Evolutionary conservation across 2,888 invertebrate species (phyloP), one percentile per base, ranked within the genome.

Genomic region (Neocrepidodera transversa): DNA sequence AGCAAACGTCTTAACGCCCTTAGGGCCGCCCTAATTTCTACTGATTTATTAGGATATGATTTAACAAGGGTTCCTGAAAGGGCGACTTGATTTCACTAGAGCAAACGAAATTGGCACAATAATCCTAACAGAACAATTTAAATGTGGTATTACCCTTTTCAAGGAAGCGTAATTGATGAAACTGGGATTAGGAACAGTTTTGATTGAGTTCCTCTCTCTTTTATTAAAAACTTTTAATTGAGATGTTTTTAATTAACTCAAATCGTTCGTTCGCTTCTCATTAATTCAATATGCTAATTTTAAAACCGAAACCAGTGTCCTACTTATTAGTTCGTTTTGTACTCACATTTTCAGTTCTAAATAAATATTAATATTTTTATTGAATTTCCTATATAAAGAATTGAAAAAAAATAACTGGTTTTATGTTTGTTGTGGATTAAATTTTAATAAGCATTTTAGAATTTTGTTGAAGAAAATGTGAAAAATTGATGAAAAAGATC

Each of bases 41-140:
- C 35, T 56, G 56, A 56, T 56, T 56, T 56, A 56, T 56, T 42
- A 42, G 56, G 49, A 56, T 50, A 50, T 50, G 35, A 50, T 50
- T 50, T 50, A 50, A 40, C 50, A 38, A 50, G 50, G 38, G 38
- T 50, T 26, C 26, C 36, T 16, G 50, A 50, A 50, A 50, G 50
- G 50, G 38, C 16, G 50, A 38, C 50, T 50, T 26, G 50, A 38
- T 50, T 50, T 50, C 28, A 38, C 50, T 38, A n/a, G 38, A 26
- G 28, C 36, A 23, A 38, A 38, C 38, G 38, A 38, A 50, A 50
- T 50, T 50, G 50, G 38, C 16, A 26, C 50, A 38, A 50, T 50
- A 50, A 50, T 36, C 50, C 50, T 14, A 23, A 26, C 50, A 38
- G 38, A 50, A 50, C 50, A 26, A 50, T 50, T 50, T 50, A 50